These are phyloP conservation scores for Thysanoteuthis rhombus DNA, from an alignment of 2,888 invertebrate genomes.

Conservation along the genomic window DNA sequence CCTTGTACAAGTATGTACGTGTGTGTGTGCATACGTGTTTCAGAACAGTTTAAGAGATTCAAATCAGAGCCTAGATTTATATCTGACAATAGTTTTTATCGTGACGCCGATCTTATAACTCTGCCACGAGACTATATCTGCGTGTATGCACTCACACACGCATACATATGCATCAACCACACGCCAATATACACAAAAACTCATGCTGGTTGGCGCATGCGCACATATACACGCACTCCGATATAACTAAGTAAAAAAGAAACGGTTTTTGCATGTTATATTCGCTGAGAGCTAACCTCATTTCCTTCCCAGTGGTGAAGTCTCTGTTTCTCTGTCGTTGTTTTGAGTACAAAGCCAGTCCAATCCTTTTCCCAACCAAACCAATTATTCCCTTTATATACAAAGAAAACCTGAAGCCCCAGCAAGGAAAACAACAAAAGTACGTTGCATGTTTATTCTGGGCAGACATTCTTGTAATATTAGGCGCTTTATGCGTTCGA, in stretches of 20 bases:
- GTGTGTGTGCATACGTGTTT: no score
- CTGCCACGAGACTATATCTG: neutral
- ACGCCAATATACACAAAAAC: neutral
- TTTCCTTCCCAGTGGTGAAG: neutral
- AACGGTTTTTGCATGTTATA: neutral
- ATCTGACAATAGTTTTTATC: no score
- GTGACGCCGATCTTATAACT: no score
- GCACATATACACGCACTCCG: neutral
- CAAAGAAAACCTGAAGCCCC: neutral
- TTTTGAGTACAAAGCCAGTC: neutral
- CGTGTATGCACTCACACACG: neutral
- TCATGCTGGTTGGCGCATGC: no score
- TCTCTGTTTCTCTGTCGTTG: neutral
- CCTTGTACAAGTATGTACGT: no score
- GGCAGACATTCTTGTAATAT: neutral
- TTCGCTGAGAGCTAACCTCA: neutral
- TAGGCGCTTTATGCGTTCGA: neutral
- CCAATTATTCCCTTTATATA: neutral
- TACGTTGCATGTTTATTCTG: neutral
- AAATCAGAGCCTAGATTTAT: no score
- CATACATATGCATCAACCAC: neutral
- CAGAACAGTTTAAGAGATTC: no score
- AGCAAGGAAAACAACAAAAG: neutral
- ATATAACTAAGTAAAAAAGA: neutral
- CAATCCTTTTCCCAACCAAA: neutral